Percentiles rank a stretch among this genome's conserved stretches.
phyloP scores from a whole-genome alignment of 2,113 vertebrate species.

The Peromyscus californicus region DNA sequence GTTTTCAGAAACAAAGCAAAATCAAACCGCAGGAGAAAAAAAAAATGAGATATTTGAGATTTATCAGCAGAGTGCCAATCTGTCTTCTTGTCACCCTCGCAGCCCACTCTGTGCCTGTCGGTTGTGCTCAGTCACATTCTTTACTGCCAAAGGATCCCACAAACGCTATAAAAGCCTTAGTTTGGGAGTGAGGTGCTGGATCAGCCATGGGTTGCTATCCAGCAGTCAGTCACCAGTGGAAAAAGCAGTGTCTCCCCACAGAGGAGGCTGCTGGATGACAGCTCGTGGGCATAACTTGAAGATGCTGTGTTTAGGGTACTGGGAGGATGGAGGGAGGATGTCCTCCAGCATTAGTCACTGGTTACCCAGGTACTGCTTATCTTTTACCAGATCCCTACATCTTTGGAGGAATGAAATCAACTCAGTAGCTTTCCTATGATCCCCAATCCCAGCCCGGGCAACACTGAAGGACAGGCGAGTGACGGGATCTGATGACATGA shows the following conservation, averaged over 20 bases:
- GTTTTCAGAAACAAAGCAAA: slow-evolving; percentile 62
- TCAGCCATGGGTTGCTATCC: slow-evolving; percentile 48
- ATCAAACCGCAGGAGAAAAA: background rate
- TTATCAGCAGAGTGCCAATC: background rate
- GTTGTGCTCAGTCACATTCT: slow-evolving; percentile 47
- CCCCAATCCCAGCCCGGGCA: background rate
- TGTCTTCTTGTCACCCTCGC: background rate
- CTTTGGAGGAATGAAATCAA: background rate
- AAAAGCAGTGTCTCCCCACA: slow-evolving; percentile 77
- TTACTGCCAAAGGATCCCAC: slow-evolving; percentile 65
- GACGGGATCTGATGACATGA: background rate
- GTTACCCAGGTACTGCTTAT: background rate
- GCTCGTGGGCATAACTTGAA: accelerated
- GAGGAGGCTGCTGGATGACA: slow-evolving; percentile 54
- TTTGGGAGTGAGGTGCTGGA: slow-evolving; percentile 41
- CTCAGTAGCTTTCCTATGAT: background rate
- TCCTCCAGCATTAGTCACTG: background rate
- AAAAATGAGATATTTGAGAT: slow-evolving; percentile 18
- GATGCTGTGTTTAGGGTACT: background rate
- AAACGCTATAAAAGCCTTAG: background rate
- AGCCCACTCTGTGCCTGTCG: background rate
- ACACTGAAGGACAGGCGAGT: accelerated
- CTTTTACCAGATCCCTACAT: accelerated
- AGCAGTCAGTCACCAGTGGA: slow-evolving; percentile 42
- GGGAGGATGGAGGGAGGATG: background rate